Evolutionary conservation across 2,888 invertebrate species (phyloP), one percentile per base, ranked within the genome.

Genomic region (Aphidius colemani): DNA sequence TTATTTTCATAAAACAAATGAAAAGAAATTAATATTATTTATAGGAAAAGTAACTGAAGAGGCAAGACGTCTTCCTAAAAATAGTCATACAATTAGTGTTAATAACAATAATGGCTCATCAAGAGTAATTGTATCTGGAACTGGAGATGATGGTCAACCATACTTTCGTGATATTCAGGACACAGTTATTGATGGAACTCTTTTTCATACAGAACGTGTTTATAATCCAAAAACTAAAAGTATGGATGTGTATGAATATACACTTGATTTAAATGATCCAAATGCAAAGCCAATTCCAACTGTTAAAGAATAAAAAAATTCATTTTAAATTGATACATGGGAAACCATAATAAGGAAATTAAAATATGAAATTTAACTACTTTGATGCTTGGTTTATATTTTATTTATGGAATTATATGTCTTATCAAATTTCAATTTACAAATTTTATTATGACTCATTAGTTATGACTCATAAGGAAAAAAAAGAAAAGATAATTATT

Each of bases 111-210:
- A 59, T 43, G 70, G 68, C 2, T 18, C 11, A 2, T 64, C 70
- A 5, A 69, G 57, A 39, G 59, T 53, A 3, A 18, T 75, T 4
- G 53, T 61, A 0, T 72, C 75, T 6, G 77, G 76, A 6, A 58
- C 43, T 39, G 67, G 66, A 7, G 40, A 62, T 5, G 62, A 74
- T n/a, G 78, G 78, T 0, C 55, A 65, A 8, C 66, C 69, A 0
- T 78, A 67, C 66, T 65, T 67, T 11, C 71, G 70, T 9, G 70
- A 70, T 6, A 68, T 18, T 41, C 68, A 69, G 18, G 72, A 77
- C 0, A 58, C 30, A 7, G 10, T 70, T 10, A 45, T 69, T 5
- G 74, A 64, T 18, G 59, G 67, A 41, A 61, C 59, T 7, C 69
- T 76, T 18, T 64, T 71, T 46, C 74, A 71, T 59, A 64, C 66